A percentile compares a stretch with the other conserved stretches of the same genome.
Evolutionary conservation across 2,888 invertebrate species (phyloP).

Genomic region (Amphipyra tragopoginis): DNA sequence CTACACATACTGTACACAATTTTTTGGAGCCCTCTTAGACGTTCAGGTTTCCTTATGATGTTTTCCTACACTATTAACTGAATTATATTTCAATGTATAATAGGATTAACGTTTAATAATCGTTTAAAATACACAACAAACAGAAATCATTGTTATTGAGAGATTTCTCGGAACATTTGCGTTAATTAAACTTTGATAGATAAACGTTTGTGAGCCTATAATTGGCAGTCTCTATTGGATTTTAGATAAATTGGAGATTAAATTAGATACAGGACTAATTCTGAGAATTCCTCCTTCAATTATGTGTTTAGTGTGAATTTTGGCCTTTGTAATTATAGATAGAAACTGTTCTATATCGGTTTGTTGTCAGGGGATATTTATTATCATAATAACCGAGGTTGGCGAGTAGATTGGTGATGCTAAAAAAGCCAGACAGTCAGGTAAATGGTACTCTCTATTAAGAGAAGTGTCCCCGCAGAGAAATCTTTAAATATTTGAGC

Average conservation of each 20-base stretch:
- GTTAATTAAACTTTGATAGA: slow-evolving; percentile 4
- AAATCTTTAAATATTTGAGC: too few species aligned
- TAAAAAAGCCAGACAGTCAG: too few species aligned
- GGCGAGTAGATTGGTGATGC: too few species aligned
- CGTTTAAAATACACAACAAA: slow-evolving; percentile 1
- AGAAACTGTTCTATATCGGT: too few species aligned
- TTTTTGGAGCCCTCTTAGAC: too few species aligned
- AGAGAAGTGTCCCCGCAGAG: too few species aligned
- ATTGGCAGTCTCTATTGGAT: slow-evolving; percentile 9
- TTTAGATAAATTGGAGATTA: slow-evolving; percentile 8
- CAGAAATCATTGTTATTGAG: slow-evolving; percentile 3
- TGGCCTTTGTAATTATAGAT: too few species aligned
- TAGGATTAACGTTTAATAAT: slow-evolving; percentile 16
- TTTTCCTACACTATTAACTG: background rate
- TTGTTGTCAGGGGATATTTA: too few species aligned
- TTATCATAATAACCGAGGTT: too few species aligned
- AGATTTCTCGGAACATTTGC: slow-evolving; percentile 25
- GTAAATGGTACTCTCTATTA: too few species aligned
- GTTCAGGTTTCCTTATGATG: too few species aligned
- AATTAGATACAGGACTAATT: slow-evolving; percentile 15
- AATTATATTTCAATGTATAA: background rate
- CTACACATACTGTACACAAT: too few species aligned
- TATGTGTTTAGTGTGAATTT: background rate
- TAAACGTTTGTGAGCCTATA: slow-evolving; percentile 9
- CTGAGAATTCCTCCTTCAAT: slow-evolving; percentile 6